Evolutionary conservation across 2,797 vertebrate genomes (phyloP).

Genomic region (Enteromius afrohamiltoni): DNA sequence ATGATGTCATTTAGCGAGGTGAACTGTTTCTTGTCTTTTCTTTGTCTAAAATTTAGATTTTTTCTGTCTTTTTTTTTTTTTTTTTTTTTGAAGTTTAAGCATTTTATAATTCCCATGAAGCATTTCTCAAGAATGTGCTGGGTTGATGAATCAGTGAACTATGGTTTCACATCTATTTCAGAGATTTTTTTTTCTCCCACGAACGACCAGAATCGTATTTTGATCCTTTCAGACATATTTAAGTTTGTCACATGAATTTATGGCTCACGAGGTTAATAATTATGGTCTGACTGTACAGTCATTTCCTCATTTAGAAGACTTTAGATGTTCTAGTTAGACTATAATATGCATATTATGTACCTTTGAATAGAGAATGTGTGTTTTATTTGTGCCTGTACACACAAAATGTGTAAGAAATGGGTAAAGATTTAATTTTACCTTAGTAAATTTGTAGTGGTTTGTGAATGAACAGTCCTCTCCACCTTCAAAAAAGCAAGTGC

Average conservation of each 20-base stretch:
- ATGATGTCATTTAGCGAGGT: slow-evolving; percentile 51
- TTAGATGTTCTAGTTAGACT: background rate
- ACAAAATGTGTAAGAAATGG: background rate
- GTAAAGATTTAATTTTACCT: background rate
- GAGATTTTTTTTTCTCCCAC: background rate
- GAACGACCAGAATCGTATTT: background rate
- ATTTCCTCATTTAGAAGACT: slow-evolving; percentile 19
- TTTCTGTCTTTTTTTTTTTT: background rate
- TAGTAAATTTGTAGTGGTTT: background rate
- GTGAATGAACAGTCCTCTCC: background rate
- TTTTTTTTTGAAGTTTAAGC: background rate
- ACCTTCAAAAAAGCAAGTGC: slow-evolving; percentile 17
- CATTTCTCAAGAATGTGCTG: background rate
- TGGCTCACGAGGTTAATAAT: slow-evolving; percentile 14
- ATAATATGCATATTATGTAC: background rate
- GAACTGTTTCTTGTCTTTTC: slow-evolving; percentile 22
- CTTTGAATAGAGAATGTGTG: background rate
- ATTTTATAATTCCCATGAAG: background rate
- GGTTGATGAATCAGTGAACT: background rate
- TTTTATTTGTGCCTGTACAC: background rate
- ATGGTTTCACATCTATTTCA: slow-evolving; percentile 4
- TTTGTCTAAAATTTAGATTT: slow-evolving; percentile 6
- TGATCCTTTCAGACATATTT: slow-evolving; percentile 5
- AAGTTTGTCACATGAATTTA: background rate
- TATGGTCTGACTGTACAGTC: background rate